phyloP scores from a whole-genome alignment of 2,113 vertebrate species.

The Bufo gargarizans region DNA sequence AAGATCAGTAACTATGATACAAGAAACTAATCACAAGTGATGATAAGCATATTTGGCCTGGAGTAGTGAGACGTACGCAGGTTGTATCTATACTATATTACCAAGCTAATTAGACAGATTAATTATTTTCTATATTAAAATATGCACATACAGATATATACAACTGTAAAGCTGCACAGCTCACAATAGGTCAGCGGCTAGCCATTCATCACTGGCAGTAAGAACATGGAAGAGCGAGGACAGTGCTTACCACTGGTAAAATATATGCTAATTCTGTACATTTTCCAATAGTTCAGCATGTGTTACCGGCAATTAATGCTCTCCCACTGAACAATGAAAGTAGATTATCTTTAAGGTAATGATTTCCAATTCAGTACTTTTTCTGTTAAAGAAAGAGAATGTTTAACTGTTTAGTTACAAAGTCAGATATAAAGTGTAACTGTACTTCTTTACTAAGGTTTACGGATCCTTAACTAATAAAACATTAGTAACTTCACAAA shows the following conservation, averaged over 20 bases:
- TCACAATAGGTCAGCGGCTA: conserved; percentile 33
- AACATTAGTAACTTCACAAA: no score
- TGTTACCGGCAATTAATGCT: conserved; percentile 56
- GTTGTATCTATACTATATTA: background rate
- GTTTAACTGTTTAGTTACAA: conserved; percentile 19
- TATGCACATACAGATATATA: conserved; percentile 1
- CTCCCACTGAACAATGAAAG: conserved; percentile 61
- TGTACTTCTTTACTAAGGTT: no score
- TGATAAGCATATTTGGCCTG: background rate
- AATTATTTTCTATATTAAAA: background rate
- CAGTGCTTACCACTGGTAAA: conserved; percentile 51
- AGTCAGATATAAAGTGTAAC: background rate
- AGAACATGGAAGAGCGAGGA: conserved; percentile 27
- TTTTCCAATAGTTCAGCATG: conserved; percentile 59
- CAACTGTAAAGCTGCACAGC: conserved; percentile 31
- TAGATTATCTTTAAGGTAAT: conserved; percentile 63
- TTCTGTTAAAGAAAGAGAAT: conserved; percentile 50
- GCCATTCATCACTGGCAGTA: conserved; percentile 39
- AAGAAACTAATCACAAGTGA: background rate
- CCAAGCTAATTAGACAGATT: background rate
- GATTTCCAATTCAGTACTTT: conserved; percentile 63
- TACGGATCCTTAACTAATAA: no score
- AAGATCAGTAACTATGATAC: background rate
- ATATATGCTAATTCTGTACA: conserved; percentile 44
- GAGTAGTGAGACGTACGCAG: background rate